phyloP scores from a whole-genome alignment of 2,797 vertebrate genomes.

The Lagocephalus sceleratus region DNA sequence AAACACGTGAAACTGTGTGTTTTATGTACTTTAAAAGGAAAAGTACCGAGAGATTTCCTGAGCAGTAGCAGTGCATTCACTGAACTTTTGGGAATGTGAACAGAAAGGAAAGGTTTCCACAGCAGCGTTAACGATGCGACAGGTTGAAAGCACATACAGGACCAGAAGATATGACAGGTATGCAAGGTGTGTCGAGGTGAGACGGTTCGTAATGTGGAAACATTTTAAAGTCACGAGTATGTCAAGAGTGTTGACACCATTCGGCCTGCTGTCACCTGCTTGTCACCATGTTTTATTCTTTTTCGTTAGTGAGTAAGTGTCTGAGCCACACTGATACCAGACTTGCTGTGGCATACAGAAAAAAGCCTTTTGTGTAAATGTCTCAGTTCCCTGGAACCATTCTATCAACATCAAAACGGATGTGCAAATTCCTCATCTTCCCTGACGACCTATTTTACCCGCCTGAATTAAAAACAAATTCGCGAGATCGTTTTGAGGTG shows the following conservation, averaged over 20 bases:
- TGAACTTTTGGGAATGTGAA: neutral
- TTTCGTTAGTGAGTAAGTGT: slow-evolving; percentile 12
- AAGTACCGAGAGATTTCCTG: slow-evolving; percentile 1
- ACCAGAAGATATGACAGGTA: slow-evolving; percentile 13
- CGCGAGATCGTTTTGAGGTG: too few relatives aligned
- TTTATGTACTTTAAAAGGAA: slow-evolving; percentile 18
- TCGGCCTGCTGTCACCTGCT: slow-evolving; percentile 5
- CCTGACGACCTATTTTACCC: too few relatives aligned
- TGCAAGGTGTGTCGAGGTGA: slow-evolving; percentile 29
- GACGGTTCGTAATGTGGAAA: slow-evolving; percentile 50
- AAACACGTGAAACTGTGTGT: slow-evolving; percentile 4
- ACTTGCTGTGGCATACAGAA: slow-evolving; percentile 2
- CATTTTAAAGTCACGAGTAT: neutral
- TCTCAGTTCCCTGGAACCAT: too few relatives aligned
- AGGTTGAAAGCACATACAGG: too few relatives aligned
- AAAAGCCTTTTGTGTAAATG: too few relatives aligned
- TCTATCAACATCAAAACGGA: too few relatives aligned
- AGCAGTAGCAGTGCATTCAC: neutral
- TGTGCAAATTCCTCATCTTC: too few relatives aligned
- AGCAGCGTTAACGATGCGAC: neutral
- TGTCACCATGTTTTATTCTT: slow-evolving; percentile 37
- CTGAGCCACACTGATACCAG: slow-evolving; percentile 11
- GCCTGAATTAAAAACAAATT: too few relatives aligned
- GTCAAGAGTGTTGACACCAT: neutral
- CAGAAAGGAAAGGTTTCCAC: neutral